These are phyloP conservation scores for Drosophila trichaetosa DNA, from an alignment of 2,888 invertebrate genomes.

Conservation along the genomic window DNA sequence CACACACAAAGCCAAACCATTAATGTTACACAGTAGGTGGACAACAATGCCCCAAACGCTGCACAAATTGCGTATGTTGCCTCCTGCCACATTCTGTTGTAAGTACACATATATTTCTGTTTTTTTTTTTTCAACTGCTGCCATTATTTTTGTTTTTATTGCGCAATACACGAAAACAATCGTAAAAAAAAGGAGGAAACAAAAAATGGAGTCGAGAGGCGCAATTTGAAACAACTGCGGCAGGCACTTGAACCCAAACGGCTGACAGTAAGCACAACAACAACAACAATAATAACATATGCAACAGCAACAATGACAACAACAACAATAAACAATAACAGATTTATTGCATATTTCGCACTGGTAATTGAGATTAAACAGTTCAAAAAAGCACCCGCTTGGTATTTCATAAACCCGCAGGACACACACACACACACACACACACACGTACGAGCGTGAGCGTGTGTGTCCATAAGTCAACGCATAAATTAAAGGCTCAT, in stretches of 20 bases:
- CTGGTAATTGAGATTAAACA: slow-evolving; percentile 82
- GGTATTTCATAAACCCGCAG: slow-evolving; percentile 75
- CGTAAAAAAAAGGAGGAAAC: slow-evolving; percentile 54
- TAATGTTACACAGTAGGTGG: slow-evolving; percentile 41
- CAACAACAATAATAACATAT: slow-evolving; percentile 24
- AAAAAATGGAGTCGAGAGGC: slow-evolving; percentile 48
- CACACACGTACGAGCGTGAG: background rate
- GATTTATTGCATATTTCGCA: slow-evolving; percentile 79
- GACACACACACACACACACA: slow-evolving; percentile 26
- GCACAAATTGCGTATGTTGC: slow-evolving; percentile 76
- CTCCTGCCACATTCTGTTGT: slow-evolving; percentile 39
- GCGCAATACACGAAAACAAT: slow-evolving; percentile 73
- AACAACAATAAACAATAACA: slow-evolving; percentile 77
- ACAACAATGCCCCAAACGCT: slow-evolving; percentile 61
- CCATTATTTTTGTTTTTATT: slow-evolving; percentile 78
- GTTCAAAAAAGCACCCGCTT: slow-evolving; percentile 77
- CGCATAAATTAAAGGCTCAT: slow-evolving; percentile 72
- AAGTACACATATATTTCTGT: slow-evolving; percentile 10
- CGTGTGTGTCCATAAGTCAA: slow-evolving; percentile 52
- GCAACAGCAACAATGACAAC: slow-evolving; percentile 48
- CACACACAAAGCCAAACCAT: slow-evolving; percentile 44
- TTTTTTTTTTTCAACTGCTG: slow-evolving; percentile 48
- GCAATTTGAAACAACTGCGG: slow-evolving; percentile 77
- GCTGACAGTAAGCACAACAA: slow-evolving; percentile 38
- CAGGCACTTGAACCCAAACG: slow-evolving; percentile 70